A percentile compares a stretch with the other conserved stretches of the same genome.
Evolutionary conservation across 2,797 vertebrate species (phyloP).

Genomic region (Martes flavigula): DNA sequence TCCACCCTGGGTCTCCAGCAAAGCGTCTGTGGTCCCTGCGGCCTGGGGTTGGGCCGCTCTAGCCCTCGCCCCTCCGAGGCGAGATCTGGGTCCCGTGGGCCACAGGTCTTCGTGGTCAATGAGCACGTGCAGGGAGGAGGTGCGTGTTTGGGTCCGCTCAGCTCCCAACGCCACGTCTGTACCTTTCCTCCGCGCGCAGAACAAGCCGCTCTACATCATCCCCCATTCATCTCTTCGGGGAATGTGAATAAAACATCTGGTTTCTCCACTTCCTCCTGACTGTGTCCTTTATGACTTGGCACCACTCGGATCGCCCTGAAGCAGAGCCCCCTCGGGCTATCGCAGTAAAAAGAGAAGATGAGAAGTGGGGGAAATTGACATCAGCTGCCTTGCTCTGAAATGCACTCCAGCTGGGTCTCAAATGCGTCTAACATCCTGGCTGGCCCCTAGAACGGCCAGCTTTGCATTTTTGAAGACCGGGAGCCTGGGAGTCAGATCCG

Average conservation of each 20-base stretch:
- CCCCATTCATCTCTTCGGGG: background rate
- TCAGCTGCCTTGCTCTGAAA: slow-evolving; percentile 12
- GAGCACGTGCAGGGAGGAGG: background rate
- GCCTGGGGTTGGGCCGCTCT: rapidly evolving
- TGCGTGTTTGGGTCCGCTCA: rapidly evolving
- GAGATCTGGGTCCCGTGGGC: rapidly evolving
- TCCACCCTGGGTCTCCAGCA: rapidly evolving
- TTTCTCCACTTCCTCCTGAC: background rate
- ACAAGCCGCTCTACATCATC: background rate
- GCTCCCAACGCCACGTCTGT: rapidly evolving
- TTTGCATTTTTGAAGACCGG: slow-evolving; percentile 23
- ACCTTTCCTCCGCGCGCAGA: background rate
- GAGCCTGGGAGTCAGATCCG: background rate
- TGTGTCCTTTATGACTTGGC: background rate
- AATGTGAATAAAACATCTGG: background rate
- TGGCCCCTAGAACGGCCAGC: background rate
- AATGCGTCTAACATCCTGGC: background rate
- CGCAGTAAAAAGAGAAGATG: background rate
- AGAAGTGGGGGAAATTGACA: background rate
- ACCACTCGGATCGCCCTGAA: background rate
- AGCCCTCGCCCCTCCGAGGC: background rate
- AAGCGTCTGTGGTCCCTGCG: rapidly evolving
- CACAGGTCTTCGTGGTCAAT: rapidly evolving
- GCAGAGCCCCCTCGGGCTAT: background rate
- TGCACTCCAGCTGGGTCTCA: background rate